Evolutionary conservation across 1,140 invertebrate genomes (phyloP), one percentile per base, ranked within the genome.

Genomic region (Lysiphlebus fabarum): DNA sequence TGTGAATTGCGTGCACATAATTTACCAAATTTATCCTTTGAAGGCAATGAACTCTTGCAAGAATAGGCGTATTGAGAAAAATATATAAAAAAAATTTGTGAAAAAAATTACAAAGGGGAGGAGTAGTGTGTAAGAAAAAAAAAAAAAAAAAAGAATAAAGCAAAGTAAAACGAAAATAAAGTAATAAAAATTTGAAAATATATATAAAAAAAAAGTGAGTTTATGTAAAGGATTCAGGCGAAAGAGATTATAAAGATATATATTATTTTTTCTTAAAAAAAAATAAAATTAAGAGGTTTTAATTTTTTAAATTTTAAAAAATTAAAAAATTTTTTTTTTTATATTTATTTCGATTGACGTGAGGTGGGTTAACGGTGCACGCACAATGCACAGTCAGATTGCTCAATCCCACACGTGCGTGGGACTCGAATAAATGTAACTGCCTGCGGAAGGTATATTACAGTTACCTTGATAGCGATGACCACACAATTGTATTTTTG

Each of bases 381-480:
- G 63, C 64, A 68, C 56, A 63, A 64, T 62, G 56, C 56, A 56
- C 48, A 55, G 42, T 51, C 65, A 48, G 66, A 74, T 74, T 68
- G 64, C 64, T 72, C 67, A 71, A 75, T 71, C 70, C 66, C 56
- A 63, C 63, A 57, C 62, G 61, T 65, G 63, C 67, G 63, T 66
- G 65, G 65, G 65, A 67, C 50, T 64, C 58, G 53, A 41, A 17
- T 37, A 44, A 40, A 41, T 53, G 47, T 47, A 41, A 54, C 49
- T 53, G 42, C 42, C 49, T 33, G 43, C 33, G 48, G 62, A 65
- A 65, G 60, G 62, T 62, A 67, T 67, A 67, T 67, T 67, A 67
- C 68, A 67, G 68, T 70, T 70, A 70, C 56, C 62, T 65, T 65
- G 66, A 67, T 67, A 67, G 69, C 65, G 66, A 65, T 67, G 70